phyloP scores from a whole-genome alignment of 2,113 vertebrate species.

The Scomber colias region DNA sequence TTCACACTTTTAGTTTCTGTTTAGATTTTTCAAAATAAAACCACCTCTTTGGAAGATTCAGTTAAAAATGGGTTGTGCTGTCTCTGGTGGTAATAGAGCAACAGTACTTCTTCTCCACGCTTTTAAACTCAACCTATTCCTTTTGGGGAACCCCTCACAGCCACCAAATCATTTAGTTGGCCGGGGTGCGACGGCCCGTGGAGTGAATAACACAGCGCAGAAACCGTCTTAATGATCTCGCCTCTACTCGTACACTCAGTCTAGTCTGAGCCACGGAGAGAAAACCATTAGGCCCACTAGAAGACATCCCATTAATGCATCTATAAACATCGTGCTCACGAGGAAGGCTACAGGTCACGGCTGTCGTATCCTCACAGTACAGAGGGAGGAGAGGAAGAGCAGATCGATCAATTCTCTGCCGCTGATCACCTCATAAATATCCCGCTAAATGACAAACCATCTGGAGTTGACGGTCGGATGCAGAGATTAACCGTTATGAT shows the following conservation, averaged over 20 bases:
- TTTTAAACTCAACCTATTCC: slow-evolving; percentile 26
- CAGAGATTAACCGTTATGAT: slow-evolving; percentile 6
- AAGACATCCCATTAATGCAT: slow-evolving; percentile 46
- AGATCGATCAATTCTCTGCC: slow-evolving; percentile 42
- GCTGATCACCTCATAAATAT: slow-evolving; percentile 49
- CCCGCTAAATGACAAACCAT: not conserved
- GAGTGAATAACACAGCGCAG: slow-evolving; percentile 31
- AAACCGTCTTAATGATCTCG: slow-evolving; percentile 45
- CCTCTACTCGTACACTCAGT: slow-evolving; percentile 34
- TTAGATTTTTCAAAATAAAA: not conserved
- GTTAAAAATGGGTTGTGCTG: not conserved
- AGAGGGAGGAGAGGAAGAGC: not conserved
- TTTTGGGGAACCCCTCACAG: slow-evolving; percentile 17
- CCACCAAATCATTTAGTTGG: slow-evolving; percentile 33
- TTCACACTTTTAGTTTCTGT: not conserved
- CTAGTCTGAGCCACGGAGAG: slow-evolving; percentile 44
- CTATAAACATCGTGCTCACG: slow-evolving; percentile 48
- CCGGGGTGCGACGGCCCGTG: slow-evolving; percentile 38
- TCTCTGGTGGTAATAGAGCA: not conserved
- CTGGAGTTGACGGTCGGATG: slow-evolving; percentile 13
- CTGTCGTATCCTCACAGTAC: slow-evolving; percentile 5
- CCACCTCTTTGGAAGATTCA: not conserved
- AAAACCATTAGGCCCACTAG: slow-evolving; percentile 54
- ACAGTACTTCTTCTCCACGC: not conserved
- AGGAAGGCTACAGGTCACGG: slow-evolving; percentile 34